Conservation (phyloP, 2,113 vertebrate species). For the Dromiciops gliroides region DNA sequence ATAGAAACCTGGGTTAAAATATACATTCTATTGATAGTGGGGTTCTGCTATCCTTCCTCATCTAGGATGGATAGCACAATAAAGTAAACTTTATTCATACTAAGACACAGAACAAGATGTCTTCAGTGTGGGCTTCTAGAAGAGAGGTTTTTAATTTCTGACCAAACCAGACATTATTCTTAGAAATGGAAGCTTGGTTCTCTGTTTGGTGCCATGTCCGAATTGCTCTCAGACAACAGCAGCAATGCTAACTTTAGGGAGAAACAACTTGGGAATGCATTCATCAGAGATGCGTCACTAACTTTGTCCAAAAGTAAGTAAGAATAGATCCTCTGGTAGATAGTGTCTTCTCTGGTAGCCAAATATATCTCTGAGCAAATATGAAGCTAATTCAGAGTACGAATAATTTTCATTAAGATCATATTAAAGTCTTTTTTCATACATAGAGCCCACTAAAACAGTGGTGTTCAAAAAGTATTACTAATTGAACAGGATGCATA, state of each 20-base stretch:
- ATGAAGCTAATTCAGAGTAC: accelerated
- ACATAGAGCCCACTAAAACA: background rate
- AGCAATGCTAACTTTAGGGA: background rate
- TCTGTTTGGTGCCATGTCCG: background rate
- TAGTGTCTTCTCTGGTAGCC: background rate
- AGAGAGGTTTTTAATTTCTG: background rate
- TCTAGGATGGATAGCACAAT: background rate
- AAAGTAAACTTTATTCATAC: background rate
- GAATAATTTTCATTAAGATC: background rate
- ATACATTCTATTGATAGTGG: background rate
- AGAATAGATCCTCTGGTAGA: background rate
- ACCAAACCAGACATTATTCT: background rate
- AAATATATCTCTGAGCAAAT: accelerated
- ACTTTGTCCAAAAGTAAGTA: background rate
- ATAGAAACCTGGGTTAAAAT: background rate
- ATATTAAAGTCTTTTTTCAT: background rate
- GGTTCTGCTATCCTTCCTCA: background rate
- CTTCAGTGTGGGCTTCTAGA: background rate
- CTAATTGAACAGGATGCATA: constrained; percentile 25
- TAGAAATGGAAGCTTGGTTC: background rate
- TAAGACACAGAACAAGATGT: background rate
- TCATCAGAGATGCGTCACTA: background rate
- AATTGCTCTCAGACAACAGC: background rate
- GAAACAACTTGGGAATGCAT: background rate
- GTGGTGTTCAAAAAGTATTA: constrained; percentile 1